Percentiles rank a stretch among this genome's conserved stretches.
Evolutionary conservation across 2,888 invertebrate species (phyloP).

Genomic region (Neoitamus cyanurus): DNA sequence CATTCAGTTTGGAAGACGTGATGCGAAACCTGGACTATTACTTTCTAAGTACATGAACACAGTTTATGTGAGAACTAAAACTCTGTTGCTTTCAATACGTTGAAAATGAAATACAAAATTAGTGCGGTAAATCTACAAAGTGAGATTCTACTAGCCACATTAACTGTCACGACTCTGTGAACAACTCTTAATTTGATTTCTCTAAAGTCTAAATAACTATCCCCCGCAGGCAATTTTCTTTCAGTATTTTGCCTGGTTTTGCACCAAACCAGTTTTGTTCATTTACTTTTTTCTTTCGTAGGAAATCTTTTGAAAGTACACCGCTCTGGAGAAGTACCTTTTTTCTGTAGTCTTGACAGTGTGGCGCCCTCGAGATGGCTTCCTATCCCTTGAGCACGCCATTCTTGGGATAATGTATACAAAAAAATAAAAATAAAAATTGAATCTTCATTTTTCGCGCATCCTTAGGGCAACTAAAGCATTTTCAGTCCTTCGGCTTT

Average conservation of each 20-base stretch:
- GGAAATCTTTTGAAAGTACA: neutral
- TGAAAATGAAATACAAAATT: too few species aligned
- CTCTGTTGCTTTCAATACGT: too few species aligned
- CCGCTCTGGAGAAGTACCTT: neutral
- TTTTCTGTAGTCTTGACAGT: neutral
- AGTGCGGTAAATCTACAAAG: neutral
- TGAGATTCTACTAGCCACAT: neutral
- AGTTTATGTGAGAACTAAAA: too few species aligned
- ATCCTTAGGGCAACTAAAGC: neutral
- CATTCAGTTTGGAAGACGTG: too few species aligned
- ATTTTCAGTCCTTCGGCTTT: neutral
- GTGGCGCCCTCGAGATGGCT: neutral
- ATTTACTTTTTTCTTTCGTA: neutral
- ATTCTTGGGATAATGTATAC: neutral
- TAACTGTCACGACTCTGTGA: neutral
- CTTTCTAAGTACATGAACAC: too few species aligned
- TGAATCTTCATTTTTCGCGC: constrained; percentile 23
- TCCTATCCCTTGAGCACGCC: neutral
- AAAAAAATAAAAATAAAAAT: constrained; percentile 2
- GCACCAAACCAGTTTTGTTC: neutral
- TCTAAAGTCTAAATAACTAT: neutral
- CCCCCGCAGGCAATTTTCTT: neutral
- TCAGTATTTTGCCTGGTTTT: neutral
- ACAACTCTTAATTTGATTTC: neutral
- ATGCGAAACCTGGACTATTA: too few species aligned